Percentiles rank a stretch among this genome's conserved stretches.
phyloP scores from a whole-genome alignment of 2,888 invertebrate genomes.

The Taphrorychus bicolor region DNA sequence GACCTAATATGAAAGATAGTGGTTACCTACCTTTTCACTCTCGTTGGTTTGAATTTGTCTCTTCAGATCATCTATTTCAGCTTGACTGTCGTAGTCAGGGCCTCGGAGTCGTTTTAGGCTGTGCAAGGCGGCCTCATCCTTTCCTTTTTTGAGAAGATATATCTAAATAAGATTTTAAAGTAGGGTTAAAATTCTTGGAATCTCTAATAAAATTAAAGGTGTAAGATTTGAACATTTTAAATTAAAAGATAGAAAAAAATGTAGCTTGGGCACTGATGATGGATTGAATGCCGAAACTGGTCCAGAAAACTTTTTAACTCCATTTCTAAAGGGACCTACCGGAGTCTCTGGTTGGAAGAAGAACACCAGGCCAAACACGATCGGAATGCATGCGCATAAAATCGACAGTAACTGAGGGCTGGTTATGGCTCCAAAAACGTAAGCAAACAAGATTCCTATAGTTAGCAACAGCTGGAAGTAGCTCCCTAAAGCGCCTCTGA shows the following conservation, averaged over 20 bases:
- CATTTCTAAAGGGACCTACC: slow-evolving; percentile 48
- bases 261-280: too few species aligned
- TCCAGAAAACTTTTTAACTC: too few species aligned
- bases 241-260: background rate
- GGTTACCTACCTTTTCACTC: slow-evolving; percentile 14
- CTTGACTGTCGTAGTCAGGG: slow-evolving; percentile 68
- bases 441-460: slow-evolving; percentile 80
- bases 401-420: slow-evolving; percentile 68
- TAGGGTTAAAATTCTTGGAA: background rate
- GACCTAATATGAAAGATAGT: background rate
- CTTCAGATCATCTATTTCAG: slow-evolving; percentile 60
- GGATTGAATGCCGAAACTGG: too few species aligned
- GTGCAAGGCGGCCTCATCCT: slow-evolving; percentile 70
- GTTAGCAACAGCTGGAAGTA: slow-evolving; percentile 87
- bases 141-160: slow-evolving; percentile 70
- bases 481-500: slow-evolving; percentile 84
- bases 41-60: slow-evolving; percentile 35
- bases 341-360: slow-evolving; percentile 91
- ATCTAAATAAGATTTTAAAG: slow-evolving; percentile 49
- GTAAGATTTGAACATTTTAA: background rate
- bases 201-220: background rate
- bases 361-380: slow-evolving; percentile 74
- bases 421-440: slow-evolving; percentile 69
- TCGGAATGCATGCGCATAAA: slow-evolving; percentile 70
- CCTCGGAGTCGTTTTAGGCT: slow-evolving; percentile 81